These are phyloP conservation scores for Cromileptes altivelis DNA, from an alignment of 2,113 vertebrate genomes.

Conservation along the genomic window DNA sequence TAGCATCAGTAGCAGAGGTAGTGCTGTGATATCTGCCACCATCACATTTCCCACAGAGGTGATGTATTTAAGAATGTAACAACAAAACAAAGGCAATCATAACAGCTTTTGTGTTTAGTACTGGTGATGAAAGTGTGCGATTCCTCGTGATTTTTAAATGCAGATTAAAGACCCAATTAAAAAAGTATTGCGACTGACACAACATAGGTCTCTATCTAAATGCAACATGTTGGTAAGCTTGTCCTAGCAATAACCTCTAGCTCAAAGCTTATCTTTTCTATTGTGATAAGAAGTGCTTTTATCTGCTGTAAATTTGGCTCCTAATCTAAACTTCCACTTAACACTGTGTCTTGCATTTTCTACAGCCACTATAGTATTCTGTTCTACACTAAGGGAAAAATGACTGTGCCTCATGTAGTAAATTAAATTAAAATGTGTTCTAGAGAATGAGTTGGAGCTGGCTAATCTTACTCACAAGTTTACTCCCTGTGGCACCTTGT, in stretches of 20 bases:
- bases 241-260: constrained; percentile 1
- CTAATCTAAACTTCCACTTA: constrained; percentile 19
- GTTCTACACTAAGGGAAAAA: constrained; percentile 16
- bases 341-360: constrained; percentile 25
- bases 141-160: background rate
- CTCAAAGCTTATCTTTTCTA: constrained; percentile 1
- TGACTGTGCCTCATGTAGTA: constrained; percentile 19
- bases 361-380: constrained; percentile 1
- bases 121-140: background rate
- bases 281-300: constrained; percentile 5
- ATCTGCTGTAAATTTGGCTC: constrained; percentile 23
- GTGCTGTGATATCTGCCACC: background rate
- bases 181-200: constrained; percentile 4
- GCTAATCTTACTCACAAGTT: constrained; percentile 34
- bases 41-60: constrained; percentile 13
- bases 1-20: constrained; percentile 16
- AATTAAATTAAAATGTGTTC: constrained; percentile 59
- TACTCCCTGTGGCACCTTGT: constrained; percentile 27
- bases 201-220: constrained; percentile 5
- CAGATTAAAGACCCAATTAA: constrained; percentile 26
- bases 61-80: background rate
- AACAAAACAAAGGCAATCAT: constrained; percentile 5
- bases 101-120: background rate
- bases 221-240: background rate
- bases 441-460: constrained; percentile 35